Conservation (phyloP, 1,140 invertebrate species). For the Thaumetopoea pityocampa region DNA sequence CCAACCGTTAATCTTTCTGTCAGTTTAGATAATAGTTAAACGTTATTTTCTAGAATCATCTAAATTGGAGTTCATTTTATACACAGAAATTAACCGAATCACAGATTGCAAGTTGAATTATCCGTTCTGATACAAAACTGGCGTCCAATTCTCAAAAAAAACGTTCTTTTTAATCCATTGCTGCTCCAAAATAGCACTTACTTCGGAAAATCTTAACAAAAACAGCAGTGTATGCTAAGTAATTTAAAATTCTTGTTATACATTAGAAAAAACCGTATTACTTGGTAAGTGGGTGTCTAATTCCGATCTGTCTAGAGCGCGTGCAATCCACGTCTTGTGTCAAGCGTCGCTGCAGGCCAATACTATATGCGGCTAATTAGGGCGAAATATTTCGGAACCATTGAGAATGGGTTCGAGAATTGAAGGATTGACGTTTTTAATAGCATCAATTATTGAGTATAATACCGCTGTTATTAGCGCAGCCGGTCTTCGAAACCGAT, state of each 20-base stretch:
- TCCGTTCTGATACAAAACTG: not conserved
- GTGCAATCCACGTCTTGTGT: conserved; percentile 46
- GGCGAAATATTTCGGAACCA: conserved; percentile 29
- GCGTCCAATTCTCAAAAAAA: not conserved
- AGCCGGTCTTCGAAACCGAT: too few relatives aligned
- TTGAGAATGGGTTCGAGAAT: too few relatives aligned
- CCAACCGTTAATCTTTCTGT: conserved; percentile 17
- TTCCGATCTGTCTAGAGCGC: conserved; percentile 39
- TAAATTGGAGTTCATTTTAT: conserved; percentile 31
- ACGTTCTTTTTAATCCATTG: conserved; percentile 19
- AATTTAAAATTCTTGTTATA: not conserved
- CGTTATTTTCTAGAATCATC: conserved; percentile 19
- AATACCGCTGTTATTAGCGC: too few relatives aligned
- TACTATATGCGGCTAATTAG: conserved; percentile 49
- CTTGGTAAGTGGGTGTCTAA: conserved; percentile 35
- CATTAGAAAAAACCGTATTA: conserved; percentile 8
- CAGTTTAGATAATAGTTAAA: conserved; percentile 14
- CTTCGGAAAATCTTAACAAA: not conserved
- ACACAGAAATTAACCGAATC: conserved; percentile 27
- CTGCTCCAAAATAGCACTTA: not conserved
- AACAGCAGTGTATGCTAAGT: conserved; percentile 8
- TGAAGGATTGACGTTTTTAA: too few relatives aligned
- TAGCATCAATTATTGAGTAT: too few relatives aligned
- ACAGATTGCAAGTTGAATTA: conserved; percentile 29
- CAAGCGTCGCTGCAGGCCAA: conserved; percentile 39